phyloP scores from a whole-genome alignment of 2,113 vertebrate species.

The Oryzias melastigma region DNA sequence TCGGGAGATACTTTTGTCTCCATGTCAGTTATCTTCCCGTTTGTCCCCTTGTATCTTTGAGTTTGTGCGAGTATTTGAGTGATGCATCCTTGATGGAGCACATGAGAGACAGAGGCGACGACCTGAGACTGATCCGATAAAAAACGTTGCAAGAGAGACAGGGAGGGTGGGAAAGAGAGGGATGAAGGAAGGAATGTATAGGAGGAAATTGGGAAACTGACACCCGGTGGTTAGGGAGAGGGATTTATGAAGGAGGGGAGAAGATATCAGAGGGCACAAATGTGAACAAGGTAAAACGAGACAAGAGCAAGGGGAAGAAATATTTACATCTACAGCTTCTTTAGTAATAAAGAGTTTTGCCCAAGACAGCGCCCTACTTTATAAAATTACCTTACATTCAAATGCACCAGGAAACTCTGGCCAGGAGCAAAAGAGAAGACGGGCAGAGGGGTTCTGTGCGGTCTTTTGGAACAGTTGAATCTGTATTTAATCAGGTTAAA shows the following conservation, averaged over 20 bases:
- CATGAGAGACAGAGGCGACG: slow-evolving; percentile 75
- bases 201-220: slow-evolving; percentile 55
- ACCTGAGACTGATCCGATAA: slow-evolving; percentile 81
- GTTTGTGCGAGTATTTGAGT: slow-evolving; percentile 20
- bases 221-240: slow-evolving; percentile 22
- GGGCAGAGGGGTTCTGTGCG: slow-evolving; percentile 48
- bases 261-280: slow-evolving; percentile 37
- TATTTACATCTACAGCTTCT: too few relatives aligned
- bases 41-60: slow-evolving; percentile 13
- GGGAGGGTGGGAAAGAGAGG: slow-evolving; percentile 54
- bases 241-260: slow-evolving; percentile 20
- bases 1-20: slow-evolving; percentile 1
- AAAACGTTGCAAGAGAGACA: slow-evolving; percentile 61
- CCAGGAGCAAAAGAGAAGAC: slow-evolving; percentile 37
- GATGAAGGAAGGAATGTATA: slow-evolving; percentile 32
- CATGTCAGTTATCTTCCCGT: slow-evolving; percentile 12
- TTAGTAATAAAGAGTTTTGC: neutral
- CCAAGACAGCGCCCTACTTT: neutral
- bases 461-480: slow-evolving; percentile 67
- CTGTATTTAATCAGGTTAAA: slow-evolving; percentile 79
- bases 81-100: slow-evolving; percentile 74
- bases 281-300: slow-evolving; percentile 7
- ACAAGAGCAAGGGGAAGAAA: slow-evolving; percentile 15
- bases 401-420: slow-evolving; percentile 7
- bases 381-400: slow-evolving; percentile 22